Conservation (phyloP, 2,113 vertebrate genomes). For the Telmatochromis sp. region DNA sequence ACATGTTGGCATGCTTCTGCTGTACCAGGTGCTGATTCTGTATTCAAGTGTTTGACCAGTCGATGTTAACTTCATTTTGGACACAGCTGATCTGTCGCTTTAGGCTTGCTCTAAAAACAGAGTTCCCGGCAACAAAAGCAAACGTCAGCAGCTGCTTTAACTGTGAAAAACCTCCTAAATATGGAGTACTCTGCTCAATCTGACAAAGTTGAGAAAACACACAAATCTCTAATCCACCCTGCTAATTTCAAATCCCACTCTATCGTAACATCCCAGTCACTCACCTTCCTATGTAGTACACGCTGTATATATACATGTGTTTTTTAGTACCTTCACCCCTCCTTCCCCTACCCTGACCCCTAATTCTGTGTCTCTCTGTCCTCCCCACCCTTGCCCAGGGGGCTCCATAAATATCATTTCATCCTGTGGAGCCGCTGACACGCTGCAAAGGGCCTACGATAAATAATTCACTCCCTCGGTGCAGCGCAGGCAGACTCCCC, state of each 20-base stretch:
- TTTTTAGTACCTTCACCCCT: constrained; percentile 10
- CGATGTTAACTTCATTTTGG: neutral
- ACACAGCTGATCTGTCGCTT: neutral
- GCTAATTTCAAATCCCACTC: neutral
- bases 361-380: constrained; percentile 41
- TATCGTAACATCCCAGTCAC: neutral
- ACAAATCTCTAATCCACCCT: neutral
- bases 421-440: constrained; percentile 71
- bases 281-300: neutral
- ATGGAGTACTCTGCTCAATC: too few species aligned
- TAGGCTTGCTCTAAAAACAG: neutral
- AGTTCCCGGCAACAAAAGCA: neutral
- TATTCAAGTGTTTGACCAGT: neutral
- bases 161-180: neutral
- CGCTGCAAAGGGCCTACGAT: constrained; percentile 67
- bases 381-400: constrained; percentile 64
- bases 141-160: neutral
- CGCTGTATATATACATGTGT: neutral
- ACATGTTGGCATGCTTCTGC: neutral
- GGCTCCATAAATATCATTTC: constrained; percentile 80
- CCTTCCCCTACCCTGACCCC: neutral
- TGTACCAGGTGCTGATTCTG: neutral
- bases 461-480: constrained; percentile 72
- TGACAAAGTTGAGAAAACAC: neutral
- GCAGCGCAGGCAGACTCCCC: constrained; percentile 53